Evolutionary conservation across 2,797 vertebrate species (phyloP).

Genomic region (Prunella strophiata): DNA sequence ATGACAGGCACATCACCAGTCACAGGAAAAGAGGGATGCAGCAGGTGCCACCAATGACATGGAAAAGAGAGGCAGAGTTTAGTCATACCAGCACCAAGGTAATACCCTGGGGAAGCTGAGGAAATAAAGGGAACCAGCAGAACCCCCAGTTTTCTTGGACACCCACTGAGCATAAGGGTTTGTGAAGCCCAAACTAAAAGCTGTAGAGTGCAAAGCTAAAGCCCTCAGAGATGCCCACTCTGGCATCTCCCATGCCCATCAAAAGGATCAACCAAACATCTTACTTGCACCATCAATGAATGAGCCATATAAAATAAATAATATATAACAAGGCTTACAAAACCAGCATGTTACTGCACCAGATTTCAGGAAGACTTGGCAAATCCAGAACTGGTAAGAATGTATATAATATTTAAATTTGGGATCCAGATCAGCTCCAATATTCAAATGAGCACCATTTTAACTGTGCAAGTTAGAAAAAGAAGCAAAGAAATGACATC

Average conservation of each 20-base stretch:
- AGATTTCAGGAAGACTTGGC: neutral
- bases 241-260: too few species aligned
- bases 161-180: neutral
- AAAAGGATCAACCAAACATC: neutral
- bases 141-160: fast-evolving
- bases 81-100: neutral
- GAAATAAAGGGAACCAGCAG: neutral
- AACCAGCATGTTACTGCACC: neutral
- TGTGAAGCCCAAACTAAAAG: neutral
- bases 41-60: fast-evolving
- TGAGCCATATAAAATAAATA: neutral
- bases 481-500: neutral
- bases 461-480: neutral
- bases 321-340: fast-evolving
- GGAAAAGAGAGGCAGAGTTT: neutral
- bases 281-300: fast-evolving
- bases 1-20: neutral
- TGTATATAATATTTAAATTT: neutral
- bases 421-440: neutral
- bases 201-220: neutral
- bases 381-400: neutral
- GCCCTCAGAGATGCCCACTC: neutral
- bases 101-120: neutral
- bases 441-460: neutral
- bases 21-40: neutral